Evolutionary conservation across 2,797 vertebrate genomes (phyloP), one percentile per base, ranked within the genome.

Genomic region (Muscicapa striata): DNA sequence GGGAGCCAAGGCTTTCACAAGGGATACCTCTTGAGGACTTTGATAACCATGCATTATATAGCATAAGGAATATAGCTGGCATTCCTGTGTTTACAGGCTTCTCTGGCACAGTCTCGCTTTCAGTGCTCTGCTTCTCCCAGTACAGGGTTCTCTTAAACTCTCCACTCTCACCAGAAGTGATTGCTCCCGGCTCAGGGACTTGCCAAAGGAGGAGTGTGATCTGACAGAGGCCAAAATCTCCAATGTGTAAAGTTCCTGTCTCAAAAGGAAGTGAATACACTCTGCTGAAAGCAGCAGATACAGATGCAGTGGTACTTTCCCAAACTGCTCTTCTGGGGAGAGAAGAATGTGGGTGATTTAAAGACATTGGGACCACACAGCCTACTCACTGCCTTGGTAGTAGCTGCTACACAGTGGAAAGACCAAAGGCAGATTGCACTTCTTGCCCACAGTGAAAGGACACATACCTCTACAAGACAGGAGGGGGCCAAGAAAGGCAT

Each of bases 261-360:
- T 34, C 3, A 6, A 75, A 85, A 75, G 12, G 26, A 70, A 43
- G 14, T 19, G n/a, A 58, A 34, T 17, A 61, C 29, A 46, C 24
- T 38, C 46, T 73, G 24, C 29, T 70, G 29, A 69, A 57, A 70
- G 40, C 6, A 22, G 40, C 26, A 75, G 40, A 15, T 27, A 19
- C 2, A 9, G 16, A 9, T 72, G 23, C 20, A 34, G 1, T 27
- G 15, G n/a, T 38, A n/a, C 5, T 67, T 11, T 5, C 3, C 4
- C 12, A 68, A 27, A 46, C 38, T 38, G 13, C 45, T 48, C 18
- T 80, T 67, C 20, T 10, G 13, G 4, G 18, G 5, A 43, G 9
- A 40, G 32, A 74, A 45, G 15, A 20, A 9, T 21, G 10, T 0
- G 1, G 3, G 12, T 55, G 20, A 10, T n/a, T n/a, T 55, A 64